Evolutionary conservation across 2,888 invertebrate species (phyloP).

Genomic region (Tachina fera): DNA sequence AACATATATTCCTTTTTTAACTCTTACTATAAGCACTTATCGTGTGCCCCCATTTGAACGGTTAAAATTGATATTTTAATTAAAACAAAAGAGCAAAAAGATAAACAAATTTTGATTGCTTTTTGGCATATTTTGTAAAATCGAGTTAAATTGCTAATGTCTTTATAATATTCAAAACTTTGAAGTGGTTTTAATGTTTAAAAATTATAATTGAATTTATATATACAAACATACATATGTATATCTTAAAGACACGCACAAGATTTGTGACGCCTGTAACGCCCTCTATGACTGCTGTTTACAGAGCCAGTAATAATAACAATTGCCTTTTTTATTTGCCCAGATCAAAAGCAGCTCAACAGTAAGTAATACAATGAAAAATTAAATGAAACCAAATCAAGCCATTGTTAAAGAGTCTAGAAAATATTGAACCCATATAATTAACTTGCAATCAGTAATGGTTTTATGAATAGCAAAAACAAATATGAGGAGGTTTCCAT

Average conservation of each 20-base stretch:
- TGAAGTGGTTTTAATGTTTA: slow-evolving; percentile 28
- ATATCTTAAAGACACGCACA: slow-evolving; percentile 65
- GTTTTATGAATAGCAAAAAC: slow-evolving; percentile 32
- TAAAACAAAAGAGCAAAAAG: slow-evolving; percentile 43
- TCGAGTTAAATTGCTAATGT: slow-evolving; percentile 40
- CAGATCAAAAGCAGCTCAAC: slow-evolving; percentile 70
- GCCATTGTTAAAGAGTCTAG: slow-evolving; percentile 60
- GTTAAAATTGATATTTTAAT: slow-evolving; percentile 49
- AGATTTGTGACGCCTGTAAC: slow-evolving; percentile 72
- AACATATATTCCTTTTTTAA: background rate
- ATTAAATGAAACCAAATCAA: slow-evolving; percentile 67
- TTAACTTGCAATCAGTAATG: slow-evolving; percentile 69
- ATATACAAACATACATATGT: background rate
- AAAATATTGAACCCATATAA: slow-evolving; percentile 66
- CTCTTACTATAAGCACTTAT: background rate
- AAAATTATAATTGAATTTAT: slow-evolving; percentile 60
- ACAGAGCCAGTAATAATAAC: slow-evolving; percentile 50
- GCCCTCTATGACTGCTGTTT: slow-evolving; percentile 72
- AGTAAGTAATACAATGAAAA: slow-evolving; percentile 64
- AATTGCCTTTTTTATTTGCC: background rate
- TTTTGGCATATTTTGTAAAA: slow-evolving; percentile 17
- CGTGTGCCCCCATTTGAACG: background rate
- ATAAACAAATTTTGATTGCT: slow-evolving; percentile 9
- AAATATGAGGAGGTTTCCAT: slow-evolving; percentile 34
- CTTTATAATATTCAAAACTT: slow-evolving; percentile 48